Percentiles rank a stretch among this genome's conserved stretches.
These are phyloP conservation scores for Echinarachnius parma DNA, from an alignment of 53 echinoderm and acorn worm genomes.

Conservation along the genomic window DNA sequence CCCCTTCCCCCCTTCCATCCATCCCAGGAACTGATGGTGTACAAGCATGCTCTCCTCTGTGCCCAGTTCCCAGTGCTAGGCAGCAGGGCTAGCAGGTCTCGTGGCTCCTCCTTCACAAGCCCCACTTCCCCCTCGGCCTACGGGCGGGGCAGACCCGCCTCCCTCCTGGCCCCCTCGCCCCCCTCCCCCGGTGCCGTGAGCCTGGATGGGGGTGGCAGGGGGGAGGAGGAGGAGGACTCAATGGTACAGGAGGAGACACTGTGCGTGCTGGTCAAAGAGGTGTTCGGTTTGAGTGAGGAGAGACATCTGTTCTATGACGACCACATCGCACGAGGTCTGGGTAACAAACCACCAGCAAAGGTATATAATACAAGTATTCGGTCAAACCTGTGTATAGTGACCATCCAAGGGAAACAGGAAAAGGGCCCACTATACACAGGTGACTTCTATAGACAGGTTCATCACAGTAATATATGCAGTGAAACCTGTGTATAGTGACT, in stretches of 20 bases:
- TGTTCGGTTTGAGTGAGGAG: slow-evolving; percentile 74
- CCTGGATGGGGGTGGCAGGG: slow-evolving; percentile 51
- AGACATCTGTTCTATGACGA: slow-evolving; percentile 72
- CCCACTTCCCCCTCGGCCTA: slow-evolving; percentile 9
- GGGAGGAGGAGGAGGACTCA: slow-evolving; percentile 57
- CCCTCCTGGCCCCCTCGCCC: slow-evolving; percentile 38
- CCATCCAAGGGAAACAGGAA: too few species aligned
- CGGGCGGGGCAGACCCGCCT: neutral
- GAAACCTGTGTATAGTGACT: too few species aligned
- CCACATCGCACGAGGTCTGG: slow-evolving; percentile 63
- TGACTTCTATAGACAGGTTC: too few species aligned
- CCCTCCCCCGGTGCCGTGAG: slow-evolving; percentile 34
- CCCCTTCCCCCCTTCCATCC: too few species aligned
- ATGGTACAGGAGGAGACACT: slow-evolving; percentile 85
- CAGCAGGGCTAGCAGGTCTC: slow-evolving; percentile 32
- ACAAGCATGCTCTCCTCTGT: slow-evolving; percentile 85
- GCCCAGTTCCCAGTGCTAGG: slow-evolving; percentile 89
- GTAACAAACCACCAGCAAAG: slow-evolving; percentile 85
- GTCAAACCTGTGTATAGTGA: too few species aligned
- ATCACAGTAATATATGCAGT: too few species aligned
- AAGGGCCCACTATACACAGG: too few species aligned
- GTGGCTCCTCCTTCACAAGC: slow-evolving; percentile 26
- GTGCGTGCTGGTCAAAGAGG: slow-evolving; percentile 71
- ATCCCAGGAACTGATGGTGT: slow-evolving; percentile 77
- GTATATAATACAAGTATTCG: too few species aligned